Evolutionary conservation across 2,888 invertebrate species (phyloP), one percentile per base, ranked within the genome.

Genomic region (Trisateles emortualis): DNA sequence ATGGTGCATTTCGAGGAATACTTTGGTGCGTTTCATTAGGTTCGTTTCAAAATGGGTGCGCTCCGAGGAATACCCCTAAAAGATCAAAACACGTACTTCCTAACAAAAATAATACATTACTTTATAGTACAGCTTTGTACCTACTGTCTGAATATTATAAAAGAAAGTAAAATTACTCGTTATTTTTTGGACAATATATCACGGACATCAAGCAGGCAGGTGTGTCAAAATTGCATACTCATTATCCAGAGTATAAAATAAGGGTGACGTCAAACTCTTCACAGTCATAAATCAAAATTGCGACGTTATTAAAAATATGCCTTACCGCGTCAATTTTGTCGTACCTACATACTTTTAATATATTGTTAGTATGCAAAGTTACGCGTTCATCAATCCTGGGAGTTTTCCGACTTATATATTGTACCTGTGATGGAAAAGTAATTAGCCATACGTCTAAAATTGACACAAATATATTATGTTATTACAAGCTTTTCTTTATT

Each of bases 251-350:
- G 32, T 32, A 50, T 32, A 46, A 58, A 65, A 51, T 58, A 61
- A 47, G 47, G 47, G 16, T 44, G 36, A 40, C 57, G 16, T 60
- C 45, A 54, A 52, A 66, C 64, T 61, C 30, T 59, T 62, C 51
- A 43, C 43, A 56, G 55, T 35, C 56, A 66, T 75, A 64, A 73
- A 75, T 74, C 76, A 69, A 64, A 68, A 63, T 61, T 58, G 62
- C 50, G 54, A 40, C 57, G 69, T 66, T 70, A 75, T 75, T 73
- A 66, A 73, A 72, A 68, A 65, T 64, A 51, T 52, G 51, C 67
- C 49, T 54, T 66, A 22, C 47, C 42, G 14, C 38, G 52, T 53
- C 51, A 42, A 44, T 2, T 10, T 10, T 19, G 0, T 0, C 16
- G 14, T 36, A 17, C 13, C 10, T 22, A 16, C 10, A 24, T 38